These are phyloP conservation scores for Patagioenas fasciata DNA, from an alignment of 2,113 vertebrate genomes.

Conservation along the genomic window DNA sequence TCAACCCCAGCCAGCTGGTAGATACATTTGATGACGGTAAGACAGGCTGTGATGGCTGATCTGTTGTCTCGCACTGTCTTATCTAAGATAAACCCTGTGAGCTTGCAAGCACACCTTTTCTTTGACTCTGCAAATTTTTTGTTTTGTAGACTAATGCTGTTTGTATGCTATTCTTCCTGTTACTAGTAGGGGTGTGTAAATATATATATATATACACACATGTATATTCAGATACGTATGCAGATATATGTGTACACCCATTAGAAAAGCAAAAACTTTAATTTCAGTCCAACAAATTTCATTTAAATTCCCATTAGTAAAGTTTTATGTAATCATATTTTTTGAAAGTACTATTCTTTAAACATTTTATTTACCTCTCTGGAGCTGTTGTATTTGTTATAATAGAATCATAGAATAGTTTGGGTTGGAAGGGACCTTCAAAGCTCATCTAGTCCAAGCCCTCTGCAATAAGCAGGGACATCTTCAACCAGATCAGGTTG, in stretches of 20 bases:
- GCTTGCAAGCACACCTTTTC: not conserved
- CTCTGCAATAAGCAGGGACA: no score
- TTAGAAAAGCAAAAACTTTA: not conserved
- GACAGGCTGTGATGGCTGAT: not conserved
- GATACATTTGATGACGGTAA: conserved; percentile 96
- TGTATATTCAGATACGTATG: not conserved
- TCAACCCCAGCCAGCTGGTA: conserved; percentile 93
- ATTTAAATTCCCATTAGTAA: not conserved
- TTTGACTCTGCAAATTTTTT: not conserved
- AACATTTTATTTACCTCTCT: not conserved
- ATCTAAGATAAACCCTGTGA: not conserved
- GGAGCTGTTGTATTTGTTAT: not conserved
- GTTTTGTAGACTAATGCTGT: not conserved
- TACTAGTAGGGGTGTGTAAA: not conserved
- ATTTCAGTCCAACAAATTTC: not conserved
- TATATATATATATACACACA: not conserved
- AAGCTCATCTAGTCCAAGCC: no score
- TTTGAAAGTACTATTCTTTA: not conserved
- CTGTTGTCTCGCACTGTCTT: not conserved
- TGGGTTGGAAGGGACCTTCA: no score
- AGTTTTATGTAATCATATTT: not conserved
- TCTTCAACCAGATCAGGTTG: no score
- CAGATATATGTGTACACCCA: not conserved
- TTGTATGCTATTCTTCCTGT: not conserved
- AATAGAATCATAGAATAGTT: no score